These are phyloP conservation scores for Romanogobio albipinnatus DNA, from an alignment of 2,113 vertebrate species.

Conservation along the genomic window DNA sequence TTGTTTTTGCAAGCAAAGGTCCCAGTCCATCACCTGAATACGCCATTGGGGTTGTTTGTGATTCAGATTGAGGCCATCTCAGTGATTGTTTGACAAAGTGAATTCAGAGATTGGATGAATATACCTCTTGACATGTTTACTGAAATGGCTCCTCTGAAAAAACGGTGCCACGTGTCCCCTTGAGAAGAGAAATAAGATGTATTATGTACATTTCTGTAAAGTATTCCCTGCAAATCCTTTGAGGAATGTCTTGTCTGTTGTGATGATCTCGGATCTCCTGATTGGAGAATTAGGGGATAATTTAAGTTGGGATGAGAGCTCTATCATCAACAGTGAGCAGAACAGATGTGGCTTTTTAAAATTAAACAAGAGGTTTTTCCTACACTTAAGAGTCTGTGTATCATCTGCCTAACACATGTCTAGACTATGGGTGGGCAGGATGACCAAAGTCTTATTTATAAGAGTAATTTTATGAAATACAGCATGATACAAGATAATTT, in stretches of 20 bases:
- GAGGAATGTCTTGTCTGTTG: neutral
- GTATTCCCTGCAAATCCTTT: neutral
- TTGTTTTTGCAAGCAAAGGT: conserved; percentile 63
- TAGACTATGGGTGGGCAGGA: neutral
- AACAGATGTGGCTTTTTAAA: conserved; percentile 22
- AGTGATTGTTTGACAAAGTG: conserved; percentile 40
- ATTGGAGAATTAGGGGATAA: conserved; percentile 37
- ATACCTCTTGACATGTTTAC: conserved; percentile 51
- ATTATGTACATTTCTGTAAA: conserved; percentile 10
- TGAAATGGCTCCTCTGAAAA: conserved; percentile 21
- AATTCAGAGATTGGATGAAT: conserved; percentile 39
- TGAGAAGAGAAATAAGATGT: neutral
- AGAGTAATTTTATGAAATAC: too few relatives aligned
- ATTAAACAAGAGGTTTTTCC: neutral
- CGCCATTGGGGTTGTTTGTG: conserved; percentile 10
- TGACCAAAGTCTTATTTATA: neutral
- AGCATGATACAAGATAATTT: neutral
- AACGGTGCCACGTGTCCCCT: neutral
- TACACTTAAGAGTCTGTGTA: conserved; percentile 1
- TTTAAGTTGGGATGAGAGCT: conserved; percentile 26
- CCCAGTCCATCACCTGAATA: conserved; percentile 44
- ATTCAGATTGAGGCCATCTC: conserved; percentile 42
- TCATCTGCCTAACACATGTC: neutral
- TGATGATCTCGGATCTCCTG: neutral
- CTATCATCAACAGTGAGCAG: neutral